Evolutionary conservation across 2,797 vertebrate species (phyloP).

Genomic region (Catostomus latipinnis): DNA sequence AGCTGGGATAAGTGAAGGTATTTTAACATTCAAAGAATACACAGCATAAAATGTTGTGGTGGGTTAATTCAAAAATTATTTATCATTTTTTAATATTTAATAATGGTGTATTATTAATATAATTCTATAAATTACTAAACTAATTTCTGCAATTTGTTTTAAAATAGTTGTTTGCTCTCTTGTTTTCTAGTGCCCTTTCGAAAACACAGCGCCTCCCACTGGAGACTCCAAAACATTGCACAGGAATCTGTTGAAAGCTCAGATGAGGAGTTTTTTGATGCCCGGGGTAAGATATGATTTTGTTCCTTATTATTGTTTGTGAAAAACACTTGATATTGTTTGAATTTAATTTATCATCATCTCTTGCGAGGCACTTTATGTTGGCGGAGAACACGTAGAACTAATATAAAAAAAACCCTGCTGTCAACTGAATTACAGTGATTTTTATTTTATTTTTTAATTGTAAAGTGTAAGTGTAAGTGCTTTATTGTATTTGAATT

Average conservation of each 20-base stretch:
- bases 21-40: no score
- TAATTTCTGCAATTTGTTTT: not conserved
- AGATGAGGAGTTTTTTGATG: conserved; percentile 97
- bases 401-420: not conserved
- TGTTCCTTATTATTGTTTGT: not conserved
- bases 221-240: conserved; percentile 88
- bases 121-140: not conserved
- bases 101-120: no score
- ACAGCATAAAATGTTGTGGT: no score
- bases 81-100: no score
- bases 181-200: conserved; percentile 75
- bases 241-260: conserved; percentile 94
- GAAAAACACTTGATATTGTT: not conserved
- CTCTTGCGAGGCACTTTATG: not conserved
- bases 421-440: conserved; percentile 3
- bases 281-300: conserved; percentile 84
- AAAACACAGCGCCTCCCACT: conserved; percentile 82
- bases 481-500: not conserved
- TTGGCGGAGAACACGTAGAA: not conserved
- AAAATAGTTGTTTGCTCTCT: not conserved
- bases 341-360: not conserved
- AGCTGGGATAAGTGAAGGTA: no score
- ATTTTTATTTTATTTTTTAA: conserved; percentile 7
- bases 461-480: not conserved
- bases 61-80: no score